phyloP scores from a whole-genome alignment of 2,888 invertebrate species.

The Oligia fasciuncula region DNA sequence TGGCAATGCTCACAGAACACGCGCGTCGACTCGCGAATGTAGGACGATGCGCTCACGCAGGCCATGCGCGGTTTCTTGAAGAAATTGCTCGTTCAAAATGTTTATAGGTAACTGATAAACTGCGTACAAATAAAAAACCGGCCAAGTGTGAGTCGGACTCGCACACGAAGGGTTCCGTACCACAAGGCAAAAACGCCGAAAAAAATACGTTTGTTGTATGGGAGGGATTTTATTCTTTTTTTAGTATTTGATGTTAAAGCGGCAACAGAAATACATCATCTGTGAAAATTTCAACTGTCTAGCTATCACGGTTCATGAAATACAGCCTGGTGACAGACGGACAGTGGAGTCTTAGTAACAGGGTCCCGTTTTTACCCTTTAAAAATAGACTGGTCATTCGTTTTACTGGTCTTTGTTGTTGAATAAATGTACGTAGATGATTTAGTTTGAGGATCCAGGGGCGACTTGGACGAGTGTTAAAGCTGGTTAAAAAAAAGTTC shows the following conservation, averaged over 20 bases:
- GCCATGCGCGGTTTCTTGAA: slow-evolving; percentile 50
- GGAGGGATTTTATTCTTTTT: too few species aligned
- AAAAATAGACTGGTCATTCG: slow-evolving; percentile 9
- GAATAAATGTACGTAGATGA: background rate
- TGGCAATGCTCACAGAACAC: slow-evolving; percentile 63
- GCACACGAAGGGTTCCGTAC: too few species aligned
- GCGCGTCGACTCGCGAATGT: slow-evolving; percentile 65
- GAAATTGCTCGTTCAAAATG: slow-evolving; percentile 52
- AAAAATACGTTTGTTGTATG: too few species aligned
- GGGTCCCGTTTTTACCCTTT: too few species aligned
- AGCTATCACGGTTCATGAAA: too few species aligned
- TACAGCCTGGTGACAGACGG: too few species aligned
- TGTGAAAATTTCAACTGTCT: too few species aligned
- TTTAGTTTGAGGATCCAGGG: background rate
- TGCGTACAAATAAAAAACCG: slow-evolving; percentile 1
- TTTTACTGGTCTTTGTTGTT: background rate
- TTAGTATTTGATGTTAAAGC: too few species aligned
- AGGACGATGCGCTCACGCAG: slow-evolving; percentile 71
- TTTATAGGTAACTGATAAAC: slow-evolving; percentile 37
- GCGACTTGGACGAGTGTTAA: background rate
- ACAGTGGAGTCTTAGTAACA: too few species aligned
- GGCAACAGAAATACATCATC: too few species aligned
- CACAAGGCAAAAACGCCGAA: too few species aligned
- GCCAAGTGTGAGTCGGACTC: too few species aligned
- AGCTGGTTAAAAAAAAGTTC: background rate